A percentile compares a stretch with the other conserved stretches of the same genome.
Evolutionary conservation across 2,888 invertebrate genomes (phyloP).

Genomic region (Ctena decussata): DNA sequence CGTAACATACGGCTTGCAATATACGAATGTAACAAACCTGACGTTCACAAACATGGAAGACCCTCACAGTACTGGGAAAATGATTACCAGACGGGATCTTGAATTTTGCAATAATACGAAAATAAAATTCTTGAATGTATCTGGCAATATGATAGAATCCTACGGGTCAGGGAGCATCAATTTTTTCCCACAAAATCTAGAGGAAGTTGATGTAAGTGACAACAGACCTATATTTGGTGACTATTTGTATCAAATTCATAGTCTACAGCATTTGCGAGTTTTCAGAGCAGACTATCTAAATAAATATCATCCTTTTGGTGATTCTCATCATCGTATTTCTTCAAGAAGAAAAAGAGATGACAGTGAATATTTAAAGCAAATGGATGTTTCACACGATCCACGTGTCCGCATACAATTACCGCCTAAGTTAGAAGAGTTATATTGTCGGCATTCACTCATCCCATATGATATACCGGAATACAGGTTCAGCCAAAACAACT

Average conservation of each 20-base stretch:
- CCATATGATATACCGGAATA: neutral
- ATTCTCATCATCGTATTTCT: neutral
- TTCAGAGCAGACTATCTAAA: conserved; percentile 15
- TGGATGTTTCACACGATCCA: too few species aligned
- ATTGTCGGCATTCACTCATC: neutral
- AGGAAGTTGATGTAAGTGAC: conserved; percentile 29
- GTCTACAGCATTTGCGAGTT: neutral
- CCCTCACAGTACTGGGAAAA: conserved; percentile 36
- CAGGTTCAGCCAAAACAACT: neutral
- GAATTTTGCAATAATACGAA: conserved; percentile 47
- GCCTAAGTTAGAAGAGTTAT: neutral
- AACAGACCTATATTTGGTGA: conserved; percentile 46
- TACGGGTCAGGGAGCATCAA: conserved; percentile 22
- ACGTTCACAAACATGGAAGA: conserved; percentile 30
- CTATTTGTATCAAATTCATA: conserved; percentile 40
- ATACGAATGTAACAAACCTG: conserved; percentile 38
- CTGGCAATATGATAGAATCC: conserved; percentile 26
- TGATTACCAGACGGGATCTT: conserved; percentile 25
- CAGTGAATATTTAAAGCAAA: neutral
- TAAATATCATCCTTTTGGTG: neutral
- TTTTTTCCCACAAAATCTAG: conserved; percentile 30
- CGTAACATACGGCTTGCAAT: conserved; percentile 49
- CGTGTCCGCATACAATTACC: neutral
- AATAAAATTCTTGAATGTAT: conserved; percentile 23
- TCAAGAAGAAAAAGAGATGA: neutral